A percentile compares a stretch with the other conserved stretches of the same genome.
Evolutionary conservation across 2,888 invertebrate species (phyloP).

Genomic region (Neoascia interrupta): DNA sequence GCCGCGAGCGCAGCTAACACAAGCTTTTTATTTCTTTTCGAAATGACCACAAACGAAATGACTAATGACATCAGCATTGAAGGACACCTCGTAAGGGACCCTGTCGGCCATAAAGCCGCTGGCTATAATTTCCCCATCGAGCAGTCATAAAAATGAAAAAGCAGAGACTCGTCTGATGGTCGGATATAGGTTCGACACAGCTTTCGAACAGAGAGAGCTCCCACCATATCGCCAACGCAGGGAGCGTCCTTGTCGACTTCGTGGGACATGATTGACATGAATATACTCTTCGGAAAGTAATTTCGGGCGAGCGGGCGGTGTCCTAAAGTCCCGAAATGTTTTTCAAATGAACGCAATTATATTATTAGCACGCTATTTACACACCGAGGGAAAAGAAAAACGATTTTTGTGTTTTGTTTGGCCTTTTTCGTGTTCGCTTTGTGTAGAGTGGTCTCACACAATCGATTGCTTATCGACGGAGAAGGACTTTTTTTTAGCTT

Average conservation of each 20-base stretch:
- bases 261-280: constrained; percentile 40
- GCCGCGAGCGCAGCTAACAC: constrained; percentile 13
- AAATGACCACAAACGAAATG: constrained; percentile 45
- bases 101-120: constrained; percentile 30
- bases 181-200: constrained; percentile 9
- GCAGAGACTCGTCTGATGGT: constrained; percentile 15
- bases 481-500: too few relatives aligned
- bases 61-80: constrained; percentile 48
- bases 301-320: constrained; percentile 11
- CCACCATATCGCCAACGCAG: not conserved
- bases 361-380: constrained; percentile 26
- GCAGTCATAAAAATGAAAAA: constrained; percentile 22
- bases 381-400: not conserved
- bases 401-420: not conserved
- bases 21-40: constrained; percentile 7
- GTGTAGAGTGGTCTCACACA: not conserved
- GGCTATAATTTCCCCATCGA: constrained; percentile 36
- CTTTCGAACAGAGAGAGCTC: not conserved
- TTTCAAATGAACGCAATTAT: constrained; percentile 25
- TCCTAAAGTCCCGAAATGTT: not conserved
- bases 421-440: not conserved
- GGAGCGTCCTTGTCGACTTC: not conserved
- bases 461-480: constrained; percentile 8
- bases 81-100: constrained; percentile 27
- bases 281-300: constrained; percentile 6